Evolutionary conservation across 2,113 vertebrate genomes (phyloP).

Genomic region (Etia nguti): DNA sequence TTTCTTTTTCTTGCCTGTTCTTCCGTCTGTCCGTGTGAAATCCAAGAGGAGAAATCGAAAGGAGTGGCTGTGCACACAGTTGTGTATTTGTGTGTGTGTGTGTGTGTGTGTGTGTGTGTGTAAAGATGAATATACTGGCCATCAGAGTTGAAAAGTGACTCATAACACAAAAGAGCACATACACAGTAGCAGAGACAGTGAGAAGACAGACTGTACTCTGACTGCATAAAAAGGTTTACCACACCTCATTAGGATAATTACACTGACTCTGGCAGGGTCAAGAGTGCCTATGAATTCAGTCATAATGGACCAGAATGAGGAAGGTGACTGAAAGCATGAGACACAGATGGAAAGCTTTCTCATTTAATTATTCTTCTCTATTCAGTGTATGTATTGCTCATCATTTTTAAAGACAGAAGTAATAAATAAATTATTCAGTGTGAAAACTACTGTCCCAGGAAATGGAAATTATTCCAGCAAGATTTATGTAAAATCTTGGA

Average conservation of each 20-base stretch:
- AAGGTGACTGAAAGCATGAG: background rate
- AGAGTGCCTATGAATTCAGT: background rate
- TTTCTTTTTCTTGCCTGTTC: background rate
- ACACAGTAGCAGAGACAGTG: background rate
- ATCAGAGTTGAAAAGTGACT: background rate
- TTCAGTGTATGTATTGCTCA: background rate
- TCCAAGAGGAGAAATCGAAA: background rate
- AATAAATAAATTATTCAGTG: background rate
- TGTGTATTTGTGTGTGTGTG: background rate
- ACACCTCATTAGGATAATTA: constrained; percentile 28
- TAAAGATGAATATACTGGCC: background rate
- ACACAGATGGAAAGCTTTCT: background rate
- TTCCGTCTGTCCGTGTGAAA: background rate
- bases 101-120: background rate
- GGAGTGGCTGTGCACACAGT: background rate
- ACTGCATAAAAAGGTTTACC: background rate
- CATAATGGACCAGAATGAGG: background rate
- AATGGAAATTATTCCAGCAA: background rate
- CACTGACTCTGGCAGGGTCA: background rate
- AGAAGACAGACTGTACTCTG: background rate
- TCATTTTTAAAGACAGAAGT: background rate
- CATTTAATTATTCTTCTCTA: background rate
- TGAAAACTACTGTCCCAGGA: background rate
- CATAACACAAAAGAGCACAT: background rate
- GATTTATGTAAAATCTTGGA: background rate